Evolutionary conservation across 1,140 invertebrate species (phyloP).

Genomic region (Tetragnatha versicolor): DNA sequence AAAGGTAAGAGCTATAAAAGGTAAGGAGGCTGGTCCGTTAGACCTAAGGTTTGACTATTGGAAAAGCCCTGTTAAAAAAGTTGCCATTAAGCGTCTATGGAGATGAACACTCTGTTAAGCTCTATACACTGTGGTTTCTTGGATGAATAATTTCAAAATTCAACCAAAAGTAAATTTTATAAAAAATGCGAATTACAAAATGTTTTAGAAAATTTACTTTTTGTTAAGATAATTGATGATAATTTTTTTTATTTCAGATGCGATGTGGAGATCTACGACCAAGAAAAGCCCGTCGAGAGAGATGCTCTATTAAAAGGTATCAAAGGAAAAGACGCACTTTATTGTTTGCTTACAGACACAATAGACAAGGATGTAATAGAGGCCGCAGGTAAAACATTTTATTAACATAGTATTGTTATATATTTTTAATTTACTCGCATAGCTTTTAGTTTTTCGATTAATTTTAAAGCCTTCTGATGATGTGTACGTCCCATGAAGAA

Average conservation of each 20-base stretch:
- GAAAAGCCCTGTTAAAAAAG: too few relatives aligned
- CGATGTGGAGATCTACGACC: slow-evolving; percentile 74
- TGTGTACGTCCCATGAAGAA: too few relatives aligned
- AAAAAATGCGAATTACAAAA: neutral
- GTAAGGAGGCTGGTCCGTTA: neutral
- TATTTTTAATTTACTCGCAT: too few relatives aligned
- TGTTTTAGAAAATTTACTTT: neutral
- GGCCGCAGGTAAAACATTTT: slow-evolving; percentile 62
- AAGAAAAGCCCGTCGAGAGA: slow-evolving; percentile 73
- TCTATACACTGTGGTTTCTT: too few relatives aligned
- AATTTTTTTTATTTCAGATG: slow-evolving; percentile 67
- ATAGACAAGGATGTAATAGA: slow-evolving; percentile 75
- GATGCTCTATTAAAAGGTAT: slow-evolving; percentile 75
- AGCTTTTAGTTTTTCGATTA: too few relatives aligned
- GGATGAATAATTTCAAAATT: too few relatives aligned
- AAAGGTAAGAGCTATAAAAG: neutral
- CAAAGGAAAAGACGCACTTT: slow-evolving; percentile 77
- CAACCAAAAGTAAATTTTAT: too few relatives aligned
- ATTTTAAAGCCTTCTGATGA: too few relatives aligned
- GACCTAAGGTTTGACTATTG: too few relatives aligned
- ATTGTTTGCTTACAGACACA: slow-evolving; percentile 83
- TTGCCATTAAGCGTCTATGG: too few relatives aligned
- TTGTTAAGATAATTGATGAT: neutral
- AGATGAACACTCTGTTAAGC: too few relatives aligned
- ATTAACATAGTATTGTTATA: too few relatives aligned